Conservation (phyloP, 1,140 invertebrate genomes). For the Scaptomyza montana region DNA sequence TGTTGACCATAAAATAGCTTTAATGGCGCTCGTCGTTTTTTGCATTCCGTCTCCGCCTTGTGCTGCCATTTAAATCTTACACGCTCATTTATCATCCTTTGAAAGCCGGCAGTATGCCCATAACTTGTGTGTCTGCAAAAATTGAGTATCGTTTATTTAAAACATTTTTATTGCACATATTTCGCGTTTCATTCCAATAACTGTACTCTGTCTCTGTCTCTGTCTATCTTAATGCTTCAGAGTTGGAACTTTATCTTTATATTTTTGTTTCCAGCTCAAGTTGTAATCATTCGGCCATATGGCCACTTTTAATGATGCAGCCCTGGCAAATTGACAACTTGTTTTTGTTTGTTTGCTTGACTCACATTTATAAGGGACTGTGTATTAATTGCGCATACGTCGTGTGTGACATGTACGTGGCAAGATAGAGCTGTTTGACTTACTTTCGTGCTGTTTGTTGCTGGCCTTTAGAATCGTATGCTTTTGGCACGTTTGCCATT, state of each 20-base stretch:
- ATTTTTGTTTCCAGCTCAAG: conserved; percentile 46
- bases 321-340: conserved; percentile 30
- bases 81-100: conserved; percentile 77
- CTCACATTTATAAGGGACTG: conserved; percentile 56
- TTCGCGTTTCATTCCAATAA: conserved; percentile 74
- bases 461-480: conserved; percentile 18
- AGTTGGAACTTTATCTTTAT: background rate
- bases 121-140: conserved; percentile 38
- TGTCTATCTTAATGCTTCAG: background rate
- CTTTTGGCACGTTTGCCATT: conserved; percentile 6
- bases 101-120: conserved; percentile 61
- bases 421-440: conserved; percentile 6
- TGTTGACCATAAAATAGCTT: conserved; percentile 73
- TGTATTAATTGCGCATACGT: conserved; percentile 75
- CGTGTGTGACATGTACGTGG: conserved; percentile 45
- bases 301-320: conserved; percentile 67
- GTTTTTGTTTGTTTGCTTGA: conserved; percentile 41
- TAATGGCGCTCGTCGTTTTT: conserved; percentile 68
- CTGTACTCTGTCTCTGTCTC: conserved; percentile 16
- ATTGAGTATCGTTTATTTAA: conserved; percentile 68
- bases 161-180: conserved; percentile 77
- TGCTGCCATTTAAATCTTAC: conserved; percentile 73
- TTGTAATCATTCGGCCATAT: conserved; percentile 71
- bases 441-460: conserved; percentile 5
- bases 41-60: conserved; percentile 41